Base-by-base conservation (phyloP, 2,888 invertebrate genomes). In the Diplolepis rosae region DNA sequence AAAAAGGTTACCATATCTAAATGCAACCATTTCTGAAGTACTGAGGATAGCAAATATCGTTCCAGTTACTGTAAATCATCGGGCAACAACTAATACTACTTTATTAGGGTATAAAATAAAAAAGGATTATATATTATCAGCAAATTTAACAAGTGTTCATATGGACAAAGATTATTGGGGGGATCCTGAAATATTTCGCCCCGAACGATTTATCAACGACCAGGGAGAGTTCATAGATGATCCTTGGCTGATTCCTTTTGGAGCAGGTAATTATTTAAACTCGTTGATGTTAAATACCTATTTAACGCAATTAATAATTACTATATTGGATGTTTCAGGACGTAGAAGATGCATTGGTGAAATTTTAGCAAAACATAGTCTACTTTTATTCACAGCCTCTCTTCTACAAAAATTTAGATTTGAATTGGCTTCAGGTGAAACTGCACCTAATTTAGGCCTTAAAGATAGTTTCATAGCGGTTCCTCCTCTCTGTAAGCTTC, bases 281-380 rank as follows among this genome's bases (percentile, higher is more conserved):
- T 45, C 45, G 9, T 18, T 18, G 18, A 7, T 2, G 9, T 32
- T 7, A 9, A 32, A 32, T 9, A 32, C 9, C 9, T 3, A 32
- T 32, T 9, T 3, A 32, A 32, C 32, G 5, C 32, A 9, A 32
- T 32, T 32, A 32, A 32, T 32, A 11, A 9, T 32, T 7, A 32
- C 11, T 45, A 1, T 45, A 7, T 67, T 50, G 35, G 13, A 27
- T 18, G n/a, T 76, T 73, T 32, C 80, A 90, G 90, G 90, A 1
- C 94, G 93, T 77, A 94, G 94, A 84, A 92, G 95, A 74, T 96
- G 96, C 83, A 91, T 95, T 91, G 95, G 95, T 0, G 95, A 95
- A 84, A 91, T 92, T 1, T 87, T 95, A 75, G 94, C 94, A 0
- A 93, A 92, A 82, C 94, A 94, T 77, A 95, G 93, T 83, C 90